Base-by-base conservation (phyloP, 2,113 vertebrate species). In the Falco punctatus region DNA sequence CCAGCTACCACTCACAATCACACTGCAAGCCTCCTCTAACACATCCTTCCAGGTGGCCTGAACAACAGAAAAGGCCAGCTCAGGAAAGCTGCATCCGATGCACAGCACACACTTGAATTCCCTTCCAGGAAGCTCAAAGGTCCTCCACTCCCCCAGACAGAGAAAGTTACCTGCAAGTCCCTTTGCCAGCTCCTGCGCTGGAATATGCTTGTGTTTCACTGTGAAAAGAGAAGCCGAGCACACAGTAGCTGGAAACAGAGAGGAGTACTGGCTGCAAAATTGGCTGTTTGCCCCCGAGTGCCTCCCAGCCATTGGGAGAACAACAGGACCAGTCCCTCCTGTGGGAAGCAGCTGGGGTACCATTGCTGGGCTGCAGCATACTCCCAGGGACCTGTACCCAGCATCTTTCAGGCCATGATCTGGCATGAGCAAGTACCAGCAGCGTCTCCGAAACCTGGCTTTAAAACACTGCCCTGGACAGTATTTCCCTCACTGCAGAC, bases 31-130 rank as follows among this genome's bases (percentile, higher is more conserved):
- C 46, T 79, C 42, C 86, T 73, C 92, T 73, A 79, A 40, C 75
- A 95, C 59, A 67, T 95, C 81, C 85, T 96, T 90, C 95, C 93
- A 96, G 94, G 95, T 93, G 91, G 88, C 86, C 90, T 79, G 26
- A 95, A 66, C 48, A 93, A 77, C 81, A 89, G 61, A 92, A 89
- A 33, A 81, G 61, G 61, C 40, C 72, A 70, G 48, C 67, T 91
- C 84, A 92, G 83, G 88, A 96, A 95, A 77, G 78, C 78, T 73
- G 58, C 42, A 80, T 57, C 48, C 10, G 3, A 83, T 51, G 23
- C 79, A 86, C 13, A 33, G 48, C 33, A 77, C 1, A 16, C 57
- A 16, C 57, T 66, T 79, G 75, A 96, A 89, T 87, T 66, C 22
- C 38, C 48, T 61, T 88, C 83, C 94, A 91, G 73, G 59, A 91